Conservation (phyloP, 2,797 vertebrate genomes). For the Cuculus canorus region DNA sequence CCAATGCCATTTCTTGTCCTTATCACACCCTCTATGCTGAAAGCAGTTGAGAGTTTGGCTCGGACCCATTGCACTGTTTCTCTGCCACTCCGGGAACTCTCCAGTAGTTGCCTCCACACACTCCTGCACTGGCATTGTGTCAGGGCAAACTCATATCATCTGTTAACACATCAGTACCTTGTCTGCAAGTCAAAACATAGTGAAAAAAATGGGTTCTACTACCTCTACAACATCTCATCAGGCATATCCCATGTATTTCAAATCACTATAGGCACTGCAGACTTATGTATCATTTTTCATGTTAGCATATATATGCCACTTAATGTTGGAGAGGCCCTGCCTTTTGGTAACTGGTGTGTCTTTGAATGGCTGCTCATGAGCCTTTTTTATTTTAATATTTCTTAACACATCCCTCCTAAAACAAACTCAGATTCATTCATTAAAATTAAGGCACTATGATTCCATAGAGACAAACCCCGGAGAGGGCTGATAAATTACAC, state of each 20-base stretch:
- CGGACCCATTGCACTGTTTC: neutral
- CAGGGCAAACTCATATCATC: neutral
- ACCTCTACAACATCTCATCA: neutral
- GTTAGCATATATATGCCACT: constrained; percentile 5
- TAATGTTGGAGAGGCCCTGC: neutral
- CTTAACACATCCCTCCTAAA: constrained; percentile 64
- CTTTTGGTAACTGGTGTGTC: neutral
- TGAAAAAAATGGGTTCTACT: neutral
- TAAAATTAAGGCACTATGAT: constrained; percentile 65
- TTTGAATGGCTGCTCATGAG: neutral
- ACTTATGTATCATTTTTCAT: constrained; percentile 16
- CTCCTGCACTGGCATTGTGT: rapidly evolving
- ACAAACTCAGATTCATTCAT: constrained; percentile 68
- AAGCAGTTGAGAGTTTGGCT: neutral
- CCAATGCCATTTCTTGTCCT: neutral
- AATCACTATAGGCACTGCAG: neutral
- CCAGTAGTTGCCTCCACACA: neutral
- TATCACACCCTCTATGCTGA: neutral
- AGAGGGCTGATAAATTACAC: constrained; percentile 65
- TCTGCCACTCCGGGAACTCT: neutral
- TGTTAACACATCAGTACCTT: neutral
- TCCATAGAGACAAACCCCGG: constrained; percentile 40
- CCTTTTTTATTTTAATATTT: constrained; percentile 54
- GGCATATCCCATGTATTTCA: neutral
- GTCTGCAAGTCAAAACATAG: neutral